Evolutionary conservation across 1,140 invertebrate genomes (phyloP).

Genomic region (Heliothis subflexa): DNA sequence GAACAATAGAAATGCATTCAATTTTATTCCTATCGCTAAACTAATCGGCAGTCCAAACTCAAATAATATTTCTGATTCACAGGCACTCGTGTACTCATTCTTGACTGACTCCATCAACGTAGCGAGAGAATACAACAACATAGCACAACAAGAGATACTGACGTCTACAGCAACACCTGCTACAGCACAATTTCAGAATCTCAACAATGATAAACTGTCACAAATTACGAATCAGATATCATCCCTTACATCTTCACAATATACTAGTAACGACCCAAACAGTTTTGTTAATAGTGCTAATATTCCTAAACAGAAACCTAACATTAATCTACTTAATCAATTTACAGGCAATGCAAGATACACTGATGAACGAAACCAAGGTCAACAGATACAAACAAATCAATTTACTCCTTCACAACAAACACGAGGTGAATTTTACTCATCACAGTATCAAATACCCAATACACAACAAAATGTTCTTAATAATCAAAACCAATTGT

Average conservation of each 20-base stretch:
- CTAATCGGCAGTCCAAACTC: slow-evolving; percentile 68
- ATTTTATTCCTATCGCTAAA: slow-evolving; percentile 72
- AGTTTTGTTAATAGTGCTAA: slow-evolving; percentile 32
- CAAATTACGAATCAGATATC: slow-evolving; percentile 72
- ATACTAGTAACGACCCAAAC: slow-evolving; percentile 58
- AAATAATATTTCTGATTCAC: slow-evolving; percentile 77
- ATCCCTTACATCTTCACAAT: slow-evolving; percentile 75
- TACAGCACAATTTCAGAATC: slow-evolving; percentile 57
- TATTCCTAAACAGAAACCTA: slow-evolving; percentile 10
- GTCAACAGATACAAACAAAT: slow-evolving; percentile 40
- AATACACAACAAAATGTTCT: slow-evolving; percentile 50
- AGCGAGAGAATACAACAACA: slow-evolving; percentile 75
- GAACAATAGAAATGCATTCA: slow-evolving; percentile 53
- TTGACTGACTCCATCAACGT: slow-evolving; percentile 78
- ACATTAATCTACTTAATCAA: slow-evolving; percentile 24
- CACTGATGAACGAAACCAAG: slow-evolving; percentile 6
- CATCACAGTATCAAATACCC: slow-evolving; percentile 45
- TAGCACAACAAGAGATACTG: slow-evolving; percentile 65
- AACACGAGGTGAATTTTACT: slow-evolving; percentile 48
- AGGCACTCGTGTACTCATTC: slow-evolving; percentile 78
- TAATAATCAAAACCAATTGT: slow-evolving; percentile 63
- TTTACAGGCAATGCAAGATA: slow-evolving; percentile 36
- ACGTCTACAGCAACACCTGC: slow-evolving; percentile 51
- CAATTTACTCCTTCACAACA: slow-evolving; percentile 47
- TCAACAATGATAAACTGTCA: slow-evolving; percentile 65